phyloP scores from a whole-genome alignment of 2,888 invertebrate genomes.

The Orthosia incerta region DNA sequence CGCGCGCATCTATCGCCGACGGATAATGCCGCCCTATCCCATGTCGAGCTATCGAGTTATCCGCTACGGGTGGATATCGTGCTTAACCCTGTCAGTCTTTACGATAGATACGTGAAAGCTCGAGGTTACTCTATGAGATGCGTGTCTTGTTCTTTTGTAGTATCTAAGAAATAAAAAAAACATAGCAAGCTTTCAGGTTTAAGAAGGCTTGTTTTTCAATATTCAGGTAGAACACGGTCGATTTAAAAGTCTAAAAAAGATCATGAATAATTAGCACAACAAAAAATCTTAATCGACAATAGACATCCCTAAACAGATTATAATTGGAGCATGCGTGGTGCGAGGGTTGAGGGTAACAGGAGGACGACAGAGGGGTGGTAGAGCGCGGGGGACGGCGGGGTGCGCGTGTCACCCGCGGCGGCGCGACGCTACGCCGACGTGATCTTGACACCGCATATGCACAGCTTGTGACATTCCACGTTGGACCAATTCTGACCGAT shows the following conservation, averaged over 20 bases:
- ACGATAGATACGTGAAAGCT: constrained; percentile 76
- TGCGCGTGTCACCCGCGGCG: constrained; percentile 84
- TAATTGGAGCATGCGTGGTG: constrained; percentile 91
- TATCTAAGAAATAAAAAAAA: constrained; percentile 37
- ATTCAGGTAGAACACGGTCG: background rate
- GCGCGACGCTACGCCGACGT: constrained; percentile 83
- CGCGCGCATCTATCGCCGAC: constrained; percentile 85
- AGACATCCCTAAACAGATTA: constrained; percentile 90
- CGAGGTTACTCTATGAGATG: constrained; percentile 68
- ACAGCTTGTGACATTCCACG: constrained; percentile 82
- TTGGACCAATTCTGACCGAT: constrained; percentile 73
- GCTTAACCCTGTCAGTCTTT: constrained; percentile 82
- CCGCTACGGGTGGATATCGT: constrained; percentile 79
- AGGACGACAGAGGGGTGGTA: constrained; percentile 71
- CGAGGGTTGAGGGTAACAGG: constrained; percentile 83
- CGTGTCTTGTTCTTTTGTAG: constrained; percentile 62
- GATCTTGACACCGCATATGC: constrained; percentile 90
- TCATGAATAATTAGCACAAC: constrained; percentile 58
- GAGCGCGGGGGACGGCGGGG: constrained; percentile 67
- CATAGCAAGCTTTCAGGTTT: background rate
- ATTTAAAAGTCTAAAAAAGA: constrained; percentile 5
- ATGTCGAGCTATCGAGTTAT: constrained; percentile 89
- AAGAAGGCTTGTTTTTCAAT: background rate
- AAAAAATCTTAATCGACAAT: constrained; percentile 85
- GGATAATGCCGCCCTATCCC: constrained; percentile 89